Evolutionary conservation across 2,888 invertebrate genomes (phyloP).

Genomic region (Drosophila borborema): DNA sequence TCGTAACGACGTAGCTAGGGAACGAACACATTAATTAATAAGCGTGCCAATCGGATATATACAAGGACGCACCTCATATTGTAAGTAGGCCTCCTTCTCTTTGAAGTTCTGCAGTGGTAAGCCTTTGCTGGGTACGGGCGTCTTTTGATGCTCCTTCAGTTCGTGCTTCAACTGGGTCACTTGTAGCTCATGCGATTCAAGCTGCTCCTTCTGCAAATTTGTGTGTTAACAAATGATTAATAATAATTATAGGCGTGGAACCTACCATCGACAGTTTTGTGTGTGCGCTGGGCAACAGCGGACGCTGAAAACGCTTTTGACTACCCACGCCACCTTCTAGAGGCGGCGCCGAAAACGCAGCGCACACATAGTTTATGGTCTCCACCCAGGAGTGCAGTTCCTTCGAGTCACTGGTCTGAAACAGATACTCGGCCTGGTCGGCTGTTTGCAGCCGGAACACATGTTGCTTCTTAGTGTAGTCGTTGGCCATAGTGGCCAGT

Average conservation of each 20-base stretch:
- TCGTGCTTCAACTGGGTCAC: slow-evolving; percentile 93
- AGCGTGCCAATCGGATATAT: background rate
- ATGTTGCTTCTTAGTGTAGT: slow-evolving; percentile 98
- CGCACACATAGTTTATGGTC: slow-evolving; percentile 98
- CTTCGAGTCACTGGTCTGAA: slow-evolving; percentile 98
- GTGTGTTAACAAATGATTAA: background rate
- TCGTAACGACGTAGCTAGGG: slow-evolving; percentile 92
- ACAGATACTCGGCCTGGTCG: slow-evolving; percentile 98
- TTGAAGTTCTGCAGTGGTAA: slow-evolving; percentile 93
- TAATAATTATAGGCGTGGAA: background rate
- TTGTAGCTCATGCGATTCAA: slow-evolving; percentile 94
- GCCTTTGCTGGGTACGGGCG: slow-evolving; percentile 89
- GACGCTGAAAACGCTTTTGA: slow-evolving; percentile 97
- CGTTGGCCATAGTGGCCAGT: slow-evolving; percentile 96
- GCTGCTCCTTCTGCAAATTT: slow-evolving; percentile 92
- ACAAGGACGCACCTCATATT: slow-evolving; percentile 90
- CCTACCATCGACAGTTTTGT: slow-evolving; percentile 94
- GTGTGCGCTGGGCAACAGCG: slow-evolving; percentile 96
- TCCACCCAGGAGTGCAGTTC: slow-evolving; percentile 99
- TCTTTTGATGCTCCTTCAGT: slow-evolving; percentile 91
- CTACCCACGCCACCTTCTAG: slow-evolving; percentile 97
- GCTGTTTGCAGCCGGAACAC: slow-evolving; percentile 98
- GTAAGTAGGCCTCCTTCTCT: slow-evolving; percentile 96
- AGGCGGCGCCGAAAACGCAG: slow-evolving; percentile 97
- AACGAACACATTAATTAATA: background rate